A percentile compares a stretch with the other conserved stretches of the same genome.
These are phyloP conservation scores for Scaeva pyrastri DNA, from an alignment of 2,888 invertebrate genomes.

Conservation along the genomic window DNA sequence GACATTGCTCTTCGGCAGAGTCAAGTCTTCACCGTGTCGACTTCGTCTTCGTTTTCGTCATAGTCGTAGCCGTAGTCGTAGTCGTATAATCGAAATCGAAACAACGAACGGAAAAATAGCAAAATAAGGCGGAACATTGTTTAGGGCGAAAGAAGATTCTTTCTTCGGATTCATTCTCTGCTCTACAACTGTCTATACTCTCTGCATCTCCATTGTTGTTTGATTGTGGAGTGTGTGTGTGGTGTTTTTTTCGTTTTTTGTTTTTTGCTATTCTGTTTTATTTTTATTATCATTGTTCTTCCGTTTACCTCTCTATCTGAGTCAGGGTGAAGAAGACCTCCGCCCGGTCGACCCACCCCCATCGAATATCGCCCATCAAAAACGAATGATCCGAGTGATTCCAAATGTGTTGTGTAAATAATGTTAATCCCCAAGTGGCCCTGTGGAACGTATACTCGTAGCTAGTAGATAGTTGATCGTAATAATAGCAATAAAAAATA, in stretches of 20 bases:
- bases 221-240: background rate
- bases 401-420: constrained; percentile 73
- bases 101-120: constrained; percentile 36
- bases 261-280: too few relatives aligned
- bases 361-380: background rate
- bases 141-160: constrained; percentile 25
- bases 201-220: constrained; percentile 30
- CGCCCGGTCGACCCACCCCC: constrained; percentile 10
- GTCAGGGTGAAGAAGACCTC: background rate
- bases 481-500: constrained; percentile 50
- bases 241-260: constrained; percentile 19
- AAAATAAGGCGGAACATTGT: constrained; percentile 59
- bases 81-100: constrained; percentile 10
- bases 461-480: constrained; percentile 53
- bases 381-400: constrained; percentile 46
- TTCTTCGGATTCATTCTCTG: background rate
- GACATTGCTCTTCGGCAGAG: constrained; percentile 35
- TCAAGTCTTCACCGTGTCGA: background rate
- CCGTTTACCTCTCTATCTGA: background rate
- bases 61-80: background rate
- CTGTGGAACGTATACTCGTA: constrained; percentile 66
- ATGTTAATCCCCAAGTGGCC: constrained; percentile 70
- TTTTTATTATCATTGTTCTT: constrained; percentile 35
- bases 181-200: background rate
- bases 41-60: background rate